A percentile compares a stretch with the other conserved stretches of the same genome.
phyloP scores from a whole-genome alignment of 2,113 vertebrate species.

The Parus major region DNA sequence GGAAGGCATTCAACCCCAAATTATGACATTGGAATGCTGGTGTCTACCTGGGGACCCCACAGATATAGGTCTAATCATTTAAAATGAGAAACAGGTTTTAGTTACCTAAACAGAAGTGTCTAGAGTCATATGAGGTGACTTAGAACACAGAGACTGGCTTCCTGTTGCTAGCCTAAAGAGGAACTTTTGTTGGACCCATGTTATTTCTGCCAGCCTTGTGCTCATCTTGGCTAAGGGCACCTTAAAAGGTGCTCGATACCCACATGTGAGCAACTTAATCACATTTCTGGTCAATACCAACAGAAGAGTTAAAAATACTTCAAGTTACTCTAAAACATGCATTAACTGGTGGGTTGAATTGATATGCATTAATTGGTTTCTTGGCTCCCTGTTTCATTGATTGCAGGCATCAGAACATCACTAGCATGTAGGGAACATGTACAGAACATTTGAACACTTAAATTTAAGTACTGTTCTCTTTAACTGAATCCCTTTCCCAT shows the following conservation, averaged over 20 bases:
- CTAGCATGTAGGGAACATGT: not conserved
- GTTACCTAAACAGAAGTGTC: not conserved
- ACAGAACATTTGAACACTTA: not conserved
- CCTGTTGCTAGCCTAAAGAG: not conserved
- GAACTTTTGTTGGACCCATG: not conserved
- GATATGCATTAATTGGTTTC: not conserved
- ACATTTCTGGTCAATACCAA: not conserved
- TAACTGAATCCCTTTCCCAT: not conserved
- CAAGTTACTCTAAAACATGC: not conserved
- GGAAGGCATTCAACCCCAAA: not conserved
- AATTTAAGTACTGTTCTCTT: not conserved
- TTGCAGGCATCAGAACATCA: not conserved
- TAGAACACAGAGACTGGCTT: not conserved
- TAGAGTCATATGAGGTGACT: not conserved
- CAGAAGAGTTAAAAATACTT: not conserved
- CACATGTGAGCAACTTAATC: not conserved
- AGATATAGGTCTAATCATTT: not conserved
- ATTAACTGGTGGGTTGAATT: not conserved
- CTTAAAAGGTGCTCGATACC: not conserved
- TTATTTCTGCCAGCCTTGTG: not conserved
- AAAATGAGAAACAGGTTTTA: not conserved
- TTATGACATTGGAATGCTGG: not conserved
- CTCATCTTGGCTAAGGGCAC: not conserved
- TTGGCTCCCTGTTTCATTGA: not conserved
- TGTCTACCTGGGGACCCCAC: accelerated